Percentiles rank a stretch among this genome's conserved stretches.
These are phyloP conservation scores for Autographa gamma DNA, from an alignment of 2,888 invertebrate species.

Conservation along the genomic window DNA sequence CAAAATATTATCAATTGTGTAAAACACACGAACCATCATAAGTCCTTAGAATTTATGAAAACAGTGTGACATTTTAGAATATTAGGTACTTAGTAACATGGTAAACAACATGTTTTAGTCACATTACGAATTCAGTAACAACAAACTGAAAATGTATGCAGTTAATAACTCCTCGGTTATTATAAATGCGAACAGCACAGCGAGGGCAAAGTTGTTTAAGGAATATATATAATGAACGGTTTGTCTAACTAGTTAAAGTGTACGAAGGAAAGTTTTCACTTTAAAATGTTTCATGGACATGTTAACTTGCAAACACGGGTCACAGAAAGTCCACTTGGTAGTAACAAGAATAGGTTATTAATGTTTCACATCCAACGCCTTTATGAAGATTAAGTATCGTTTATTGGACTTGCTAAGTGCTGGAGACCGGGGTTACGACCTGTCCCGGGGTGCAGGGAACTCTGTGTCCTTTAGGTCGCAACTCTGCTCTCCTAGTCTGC, in stretches of 20 bases:
- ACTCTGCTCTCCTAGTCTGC: slow-evolving; percentile 9
- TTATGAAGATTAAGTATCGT: slow-evolving; percentile 4
- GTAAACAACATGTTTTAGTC: background rate
- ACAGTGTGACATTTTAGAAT: background rate
- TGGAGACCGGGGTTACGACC: slow-evolving; percentile 20
- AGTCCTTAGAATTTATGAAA: background rate
- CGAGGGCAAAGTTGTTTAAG: background rate
- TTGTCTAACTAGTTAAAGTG: background rate
- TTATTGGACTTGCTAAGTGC: background rate
- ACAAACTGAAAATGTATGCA: background rate
- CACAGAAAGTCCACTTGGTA: background rate
- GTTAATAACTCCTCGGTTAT: background rate
- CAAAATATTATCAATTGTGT: background rate
- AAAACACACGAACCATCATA: background rate
- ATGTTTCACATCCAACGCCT: background rate
- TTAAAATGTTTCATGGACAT: background rate
- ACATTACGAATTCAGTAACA: background rate
- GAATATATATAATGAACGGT: background rate
- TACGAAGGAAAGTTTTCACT: background rate
- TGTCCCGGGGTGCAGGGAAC: slow-evolving; percentile 33
- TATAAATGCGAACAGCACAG: background rate
- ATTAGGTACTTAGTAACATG: background rate
- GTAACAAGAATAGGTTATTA: background rate
- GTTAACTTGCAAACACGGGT: background rate
- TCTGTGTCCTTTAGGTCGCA: slow-evolving; percentile 29